Conservation (phyloP, 2,888 invertebrate genomes). For the Atrina japonica region DNA sequence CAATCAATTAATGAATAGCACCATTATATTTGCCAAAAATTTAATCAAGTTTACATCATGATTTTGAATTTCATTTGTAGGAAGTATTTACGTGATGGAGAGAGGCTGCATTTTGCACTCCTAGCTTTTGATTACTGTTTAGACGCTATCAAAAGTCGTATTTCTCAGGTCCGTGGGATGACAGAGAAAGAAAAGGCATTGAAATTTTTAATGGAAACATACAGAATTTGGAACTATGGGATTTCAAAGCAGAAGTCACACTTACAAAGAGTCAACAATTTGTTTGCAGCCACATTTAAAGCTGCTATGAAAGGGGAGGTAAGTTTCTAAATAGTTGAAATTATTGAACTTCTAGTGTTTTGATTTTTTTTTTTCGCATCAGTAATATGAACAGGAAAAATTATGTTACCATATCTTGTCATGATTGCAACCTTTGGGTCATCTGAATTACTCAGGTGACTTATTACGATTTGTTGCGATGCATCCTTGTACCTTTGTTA, state of each 20-base stretch:
- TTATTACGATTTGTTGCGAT: too few species aligned
- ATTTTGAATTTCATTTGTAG: too few species aligned
- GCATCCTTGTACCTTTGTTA: too few species aligned
- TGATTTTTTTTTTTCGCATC: background rate
- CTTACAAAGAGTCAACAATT: conserved; percentile 59
- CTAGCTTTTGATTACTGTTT: conserved; percentile 85
- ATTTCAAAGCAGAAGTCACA: conserved; percentile 41
- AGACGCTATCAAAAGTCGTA: conserved; percentile 81
- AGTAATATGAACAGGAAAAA: background rate
- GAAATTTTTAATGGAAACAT: conserved; percentile 83
- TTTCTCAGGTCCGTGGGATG: conserved; percentile 79
- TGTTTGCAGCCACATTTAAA: conserved; percentile 72
- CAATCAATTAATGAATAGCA: too few species aligned
- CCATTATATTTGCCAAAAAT: too few species aligned
- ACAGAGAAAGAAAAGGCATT: conserved; percentile 77
- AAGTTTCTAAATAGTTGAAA: conserved; percentile 13
- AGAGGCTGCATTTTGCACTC: conserved; percentile 90
- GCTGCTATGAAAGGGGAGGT: conserved; percentile 70
- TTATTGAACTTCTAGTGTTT: too few species aligned
- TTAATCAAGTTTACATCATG: too few species aligned
- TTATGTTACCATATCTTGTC: too few species aligned
- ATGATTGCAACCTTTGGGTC: too few species aligned
- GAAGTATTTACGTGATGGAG: conserved; percentile 91
- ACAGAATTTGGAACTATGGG: conserved; percentile 85
- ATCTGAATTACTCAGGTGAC: too few species aligned